phyloP scores from a whole-genome alignment of 2,113 vertebrate species.

The Callopanchax toddi region DNA sequence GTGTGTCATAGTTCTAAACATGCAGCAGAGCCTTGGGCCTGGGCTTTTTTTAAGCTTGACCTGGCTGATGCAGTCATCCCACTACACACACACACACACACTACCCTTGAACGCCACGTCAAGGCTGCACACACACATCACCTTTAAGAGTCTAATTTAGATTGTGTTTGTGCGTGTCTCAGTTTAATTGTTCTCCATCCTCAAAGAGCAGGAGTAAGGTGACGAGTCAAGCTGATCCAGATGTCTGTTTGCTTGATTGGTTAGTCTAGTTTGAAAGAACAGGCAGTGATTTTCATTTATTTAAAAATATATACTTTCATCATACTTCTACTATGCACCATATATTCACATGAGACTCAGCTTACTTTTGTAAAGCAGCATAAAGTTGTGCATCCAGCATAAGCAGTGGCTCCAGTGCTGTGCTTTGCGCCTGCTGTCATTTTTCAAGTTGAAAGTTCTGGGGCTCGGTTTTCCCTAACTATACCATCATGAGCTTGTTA shows the following conservation, averaged over 20 bases:
- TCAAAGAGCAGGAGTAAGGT: conserved; percentile 40
- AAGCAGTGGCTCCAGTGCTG: conserved; percentile 39
- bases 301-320: too few relatives aligned
- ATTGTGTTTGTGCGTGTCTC: conserved; percentile 13
- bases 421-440: conserved; percentile 31
- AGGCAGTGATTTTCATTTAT: too few relatives aligned
- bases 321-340: too few relatives aligned
- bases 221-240: conserved; percentile 57
- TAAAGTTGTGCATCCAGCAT: conserved; percentile 13
- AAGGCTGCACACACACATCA: conserved; percentile 53
- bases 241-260: conserved; percentile 46
- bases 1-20: conserved; percentile 51
- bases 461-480: conserved; percentile 57
- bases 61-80: conserved; percentile 34
- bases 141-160: conserved; percentile 60
- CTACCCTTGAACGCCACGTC: conserved; percentile 33
- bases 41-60: conserved; percentile 63
- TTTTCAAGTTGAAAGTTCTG: conserved; percentile 69
- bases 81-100: conserved; percentile 5
- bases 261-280: conserved; percentile 5
- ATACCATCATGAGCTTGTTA: conserved; percentile 55
- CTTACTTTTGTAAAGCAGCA: conserved; percentile 3
- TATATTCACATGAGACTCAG: conserved; percentile 2
- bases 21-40: conserved; percentile 44
- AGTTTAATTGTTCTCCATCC: conserved; percentile 44